A percentile compares a stretch with the other conserved stretches of the same genome.
Evolutionary conservation across 2,113 vertebrate genomes (phyloP).

Genomic region (Origma solitaria): DNA sequence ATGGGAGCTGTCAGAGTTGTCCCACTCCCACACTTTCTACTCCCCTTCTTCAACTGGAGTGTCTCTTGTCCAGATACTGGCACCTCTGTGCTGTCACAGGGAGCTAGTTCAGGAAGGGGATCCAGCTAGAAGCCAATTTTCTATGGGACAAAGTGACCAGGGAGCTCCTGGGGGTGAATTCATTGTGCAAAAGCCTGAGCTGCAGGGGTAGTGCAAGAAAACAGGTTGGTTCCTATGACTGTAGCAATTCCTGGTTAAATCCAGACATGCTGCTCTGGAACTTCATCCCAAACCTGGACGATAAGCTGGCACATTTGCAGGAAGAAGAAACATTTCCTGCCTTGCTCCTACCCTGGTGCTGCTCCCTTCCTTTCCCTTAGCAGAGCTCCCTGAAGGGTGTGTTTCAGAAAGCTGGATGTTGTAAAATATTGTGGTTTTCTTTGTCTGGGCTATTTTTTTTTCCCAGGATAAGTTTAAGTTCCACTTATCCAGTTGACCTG

Average conservation of each 20-base stretch:
- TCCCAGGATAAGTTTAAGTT: neutral
- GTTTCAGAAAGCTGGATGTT: neutral
- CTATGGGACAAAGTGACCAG: neutral
- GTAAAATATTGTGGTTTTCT: neutral
- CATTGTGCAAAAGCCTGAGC: rapidly evolving
- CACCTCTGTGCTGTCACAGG: neutral
- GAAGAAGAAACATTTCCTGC: neutral
- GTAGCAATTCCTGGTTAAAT: neutral
- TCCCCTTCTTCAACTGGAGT: neutral
- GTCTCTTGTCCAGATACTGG: neutral
- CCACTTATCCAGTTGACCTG: rapidly evolving
- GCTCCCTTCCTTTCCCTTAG: neutral
- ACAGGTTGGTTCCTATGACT: neutral
- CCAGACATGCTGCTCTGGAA: neutral
- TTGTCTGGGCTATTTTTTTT: neutral
- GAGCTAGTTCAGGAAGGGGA: neutral
- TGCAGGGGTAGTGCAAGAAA: neutral
- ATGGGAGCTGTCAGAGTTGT: rapidly evolving
- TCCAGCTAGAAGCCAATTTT: neutral
- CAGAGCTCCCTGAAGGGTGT: neutral
- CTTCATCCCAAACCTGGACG: neutral
- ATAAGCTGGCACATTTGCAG: neutral
- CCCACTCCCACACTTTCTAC: neutral
- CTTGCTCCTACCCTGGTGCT: rapidly evolving
- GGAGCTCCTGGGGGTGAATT: neutral